Conservation (phyloP, 2,113 vertebrate species). For the Upupa epops region DNA sequence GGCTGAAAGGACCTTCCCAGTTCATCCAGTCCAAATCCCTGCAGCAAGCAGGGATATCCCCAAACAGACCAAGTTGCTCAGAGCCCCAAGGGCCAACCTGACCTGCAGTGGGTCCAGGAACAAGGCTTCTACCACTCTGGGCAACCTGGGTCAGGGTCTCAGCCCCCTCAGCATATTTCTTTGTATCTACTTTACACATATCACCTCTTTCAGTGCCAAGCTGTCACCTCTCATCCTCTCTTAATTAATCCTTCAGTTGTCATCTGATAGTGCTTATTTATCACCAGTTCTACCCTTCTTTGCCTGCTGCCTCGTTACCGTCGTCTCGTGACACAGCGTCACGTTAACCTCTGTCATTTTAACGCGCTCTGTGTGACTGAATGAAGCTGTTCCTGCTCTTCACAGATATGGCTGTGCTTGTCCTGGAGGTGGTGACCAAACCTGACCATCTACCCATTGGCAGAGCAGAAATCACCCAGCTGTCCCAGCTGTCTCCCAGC, state of each 20-base stretch:
- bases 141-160: neutral
- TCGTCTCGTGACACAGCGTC: rapidly evolving
- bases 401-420: conserved; percentile 90
- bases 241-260: neutral
- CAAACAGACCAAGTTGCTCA: too few relatives aligned
- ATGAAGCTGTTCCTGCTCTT: neutral
- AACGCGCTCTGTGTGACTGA: neutral
- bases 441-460: conserved; percentile 85
- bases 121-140: neutral
- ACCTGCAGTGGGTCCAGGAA: too few relatives aligned
- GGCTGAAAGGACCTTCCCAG: neutral
- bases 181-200: too few relatives aligned
- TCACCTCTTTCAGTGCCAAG: neutral
- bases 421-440: conserved; percentile 88
- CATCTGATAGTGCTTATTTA: neutral
- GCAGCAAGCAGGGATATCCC: neutral
- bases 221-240: rapidly evolving
- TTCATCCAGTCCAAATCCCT: rapidly evolving
- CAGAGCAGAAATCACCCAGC: conserved; percentile 78
- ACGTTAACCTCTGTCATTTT: neutral
- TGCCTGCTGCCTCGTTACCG: rapidly evolving
- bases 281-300: neutral
- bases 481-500: conserved; percentile 84
- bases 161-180: too few relatives aligned
- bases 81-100: too few relatives aligned